phyloP scores from a whole-genome alignment of 2,113 vertebrate genomes.

The Bothrops jararaca region DNA sequence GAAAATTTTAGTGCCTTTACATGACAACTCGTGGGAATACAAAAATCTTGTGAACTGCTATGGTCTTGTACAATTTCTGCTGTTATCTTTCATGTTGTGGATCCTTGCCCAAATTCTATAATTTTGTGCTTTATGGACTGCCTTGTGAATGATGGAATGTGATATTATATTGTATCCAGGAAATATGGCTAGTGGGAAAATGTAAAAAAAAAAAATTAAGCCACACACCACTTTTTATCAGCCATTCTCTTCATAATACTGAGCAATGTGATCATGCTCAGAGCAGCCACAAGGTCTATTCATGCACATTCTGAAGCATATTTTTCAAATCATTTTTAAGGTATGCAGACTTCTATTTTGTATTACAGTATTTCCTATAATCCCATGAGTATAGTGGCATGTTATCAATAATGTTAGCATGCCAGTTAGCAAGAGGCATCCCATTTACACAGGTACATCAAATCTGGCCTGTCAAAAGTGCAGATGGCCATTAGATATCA shows the following conservation, averaged over 20 bases:
- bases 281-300: background rate
- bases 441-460: background rate
- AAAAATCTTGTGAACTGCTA: background rate
- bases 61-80: background rate
- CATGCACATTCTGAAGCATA: background rate
- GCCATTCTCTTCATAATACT: background rate
- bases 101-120: background rate
- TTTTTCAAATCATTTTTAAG: background rate
- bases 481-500: background rate
- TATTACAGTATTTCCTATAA: background rate
- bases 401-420: background rate
- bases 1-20: background rate
- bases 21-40: background rate
- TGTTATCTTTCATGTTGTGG: background rate
- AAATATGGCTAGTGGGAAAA: no score
- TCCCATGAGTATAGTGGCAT: background rate
- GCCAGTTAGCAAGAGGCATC: background rate
- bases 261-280: background rate
- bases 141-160: background rate
- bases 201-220: no score
- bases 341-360: background rate
- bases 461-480: background rate
- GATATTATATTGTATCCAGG: background rate
- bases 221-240: background rate
- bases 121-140: background rate